phyloP scores from a whole-genome alignment of 2,113 vertebrate genomes.

The Willisornis vidua region DNA sequence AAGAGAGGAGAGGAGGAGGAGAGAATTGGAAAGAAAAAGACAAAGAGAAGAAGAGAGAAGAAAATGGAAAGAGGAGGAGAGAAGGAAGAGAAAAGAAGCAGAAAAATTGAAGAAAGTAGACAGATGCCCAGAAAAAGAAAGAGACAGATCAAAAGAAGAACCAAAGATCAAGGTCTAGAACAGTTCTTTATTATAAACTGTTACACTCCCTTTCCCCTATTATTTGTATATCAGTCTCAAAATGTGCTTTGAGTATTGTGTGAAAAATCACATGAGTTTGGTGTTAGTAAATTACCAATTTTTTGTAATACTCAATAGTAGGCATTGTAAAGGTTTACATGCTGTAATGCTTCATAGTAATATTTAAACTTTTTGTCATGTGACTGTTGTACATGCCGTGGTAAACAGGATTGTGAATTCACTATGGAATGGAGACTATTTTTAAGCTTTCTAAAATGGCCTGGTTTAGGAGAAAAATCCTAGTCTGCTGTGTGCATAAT shows the following conservation, averaged over 20 bases:
- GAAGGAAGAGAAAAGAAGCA: slow-evolving; percentile 92
- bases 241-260: slow-evolving; percentile 41
- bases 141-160: slow-evolving; percentile 91
- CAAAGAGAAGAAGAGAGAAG: slow-evolving; percentile 95
- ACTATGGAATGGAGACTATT: slow-evolving; percentile 43
- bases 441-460: slow-evolving; percentile 38
- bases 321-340: slow-evolving; percentile 51
- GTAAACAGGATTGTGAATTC: slow-evolving; percentile 36
- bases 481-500: slow-evolving; percentile 49
- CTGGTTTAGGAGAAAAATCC: slow-evolving; percentile 47
- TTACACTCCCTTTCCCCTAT: slow-evolving; percentile 28
- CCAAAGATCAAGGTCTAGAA: slow-evolving; percentile 95
- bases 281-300: slow-evolving; percentile 16
- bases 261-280: slow-evolving; percentile 43
- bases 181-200: slow-evolving; percentile 67
- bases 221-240: slow-evolving; percentile 60
- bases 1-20: slow-evolving; percentile 91
- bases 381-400: slow-evolving; percentile 49
- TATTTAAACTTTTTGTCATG: slow-evolving; percentile 44
- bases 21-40: slow-evolving; percentile 95
- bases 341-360: slow-evolving; percentile 36
- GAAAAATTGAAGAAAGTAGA: slow-evolving; percentile 92
- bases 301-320: slow-evolving; percentile 34
- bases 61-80: slow-evolving; percentile 97
- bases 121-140: slow-evolving; percentile 87